Conservation (phyloP, 1,140 invertebrate genomes). For the Cydia fagiglandana region DNA sequence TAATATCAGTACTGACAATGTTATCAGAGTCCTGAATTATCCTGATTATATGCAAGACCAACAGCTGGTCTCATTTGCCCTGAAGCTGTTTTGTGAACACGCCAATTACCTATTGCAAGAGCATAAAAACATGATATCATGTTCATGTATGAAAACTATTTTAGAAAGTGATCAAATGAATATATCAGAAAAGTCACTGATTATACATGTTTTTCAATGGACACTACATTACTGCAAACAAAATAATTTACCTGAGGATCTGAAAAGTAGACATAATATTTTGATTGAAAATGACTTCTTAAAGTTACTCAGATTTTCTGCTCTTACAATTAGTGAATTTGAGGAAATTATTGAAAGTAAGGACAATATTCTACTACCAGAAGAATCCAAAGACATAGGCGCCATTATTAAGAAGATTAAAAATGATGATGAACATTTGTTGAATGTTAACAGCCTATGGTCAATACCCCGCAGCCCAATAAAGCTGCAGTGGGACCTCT, state of each 20-base stretch:
- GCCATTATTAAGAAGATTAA: conserved; percentile 42
- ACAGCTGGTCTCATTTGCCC: conserved; percentile 65
- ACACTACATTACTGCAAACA: conserved; percentile 71
- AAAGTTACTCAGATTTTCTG: conserved; percentile 62
- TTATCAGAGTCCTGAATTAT: conserved; percentile 78
- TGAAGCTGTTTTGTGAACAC: conserved; percentile 76
- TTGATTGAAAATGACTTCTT: conserved; percentile 67
- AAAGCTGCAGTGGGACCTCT: conserved; percentile 65
- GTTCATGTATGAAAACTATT: conserved; percentile 69
- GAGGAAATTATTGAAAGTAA: conserved; percentile 52
- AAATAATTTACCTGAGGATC: conserved; percentile 54
- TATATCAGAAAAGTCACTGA: conserved; percentile 74
- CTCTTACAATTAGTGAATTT: conserved; percentile 57
- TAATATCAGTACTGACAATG: conserved; percentile 77
- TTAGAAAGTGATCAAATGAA: conserved; percentile 72
- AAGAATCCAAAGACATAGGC: conserved; percentile 52
- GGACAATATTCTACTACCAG: conserved; percentile 53
- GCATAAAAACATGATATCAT: conserved; percentile 72
- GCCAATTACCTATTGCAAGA: conserved; percentile 72
- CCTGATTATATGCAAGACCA: conserved; percentile 78
- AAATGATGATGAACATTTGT: conserved; percentile 35
- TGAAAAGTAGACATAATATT: conserved; percentile 67
- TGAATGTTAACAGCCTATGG: conserved; percentile 34
- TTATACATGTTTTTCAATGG: conserved; percentile 77
- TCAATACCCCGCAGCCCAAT: conserved; percentile 51